phyloP scores from a whole-genome alignment of 2,113 vertebrate genomes.

The Chionodraco myersi region DNA sequence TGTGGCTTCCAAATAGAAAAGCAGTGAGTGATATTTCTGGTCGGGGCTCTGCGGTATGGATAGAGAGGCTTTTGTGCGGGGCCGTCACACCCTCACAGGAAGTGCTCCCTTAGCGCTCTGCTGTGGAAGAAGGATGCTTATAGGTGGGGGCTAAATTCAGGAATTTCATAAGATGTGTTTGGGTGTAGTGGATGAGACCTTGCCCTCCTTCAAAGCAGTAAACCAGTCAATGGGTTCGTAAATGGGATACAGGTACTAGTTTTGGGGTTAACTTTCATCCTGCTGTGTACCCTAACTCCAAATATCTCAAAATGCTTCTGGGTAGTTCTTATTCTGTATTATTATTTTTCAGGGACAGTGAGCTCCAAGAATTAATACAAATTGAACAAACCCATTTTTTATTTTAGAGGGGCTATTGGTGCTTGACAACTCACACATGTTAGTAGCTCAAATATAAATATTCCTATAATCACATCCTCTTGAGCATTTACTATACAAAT shows the following conservation, averaged over 20 bases:
- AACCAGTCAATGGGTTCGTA: constrained; percentile 21
- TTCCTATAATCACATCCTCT: no score
- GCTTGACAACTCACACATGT: no score
- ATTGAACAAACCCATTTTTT: no score
- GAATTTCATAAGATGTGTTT: constrained; percentile 64
- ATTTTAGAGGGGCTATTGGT: no score
- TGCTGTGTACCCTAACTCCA: neutral
- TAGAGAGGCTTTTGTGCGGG: constrained; percentile 75
- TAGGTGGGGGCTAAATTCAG: constrained; percentile 49
- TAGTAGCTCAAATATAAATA: no score
- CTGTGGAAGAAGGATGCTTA: constrained; percentile 40
- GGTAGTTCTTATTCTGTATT: neutral
- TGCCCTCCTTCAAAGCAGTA: constrained; percentile 37
- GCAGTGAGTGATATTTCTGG: constrained; percentile 70
- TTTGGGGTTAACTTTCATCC: constrained; percentile 24
- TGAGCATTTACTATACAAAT: no score
- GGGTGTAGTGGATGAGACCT: constrained; percentile 33
- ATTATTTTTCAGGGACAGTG: neutral
- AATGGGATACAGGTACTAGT: neutral
- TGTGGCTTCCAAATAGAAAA: constrained; percentile 59
- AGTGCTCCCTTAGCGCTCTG: constrained; percentile 65
- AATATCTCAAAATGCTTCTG: neutral
- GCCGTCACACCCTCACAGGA: constrained; percentile 62
- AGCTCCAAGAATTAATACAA: no score
- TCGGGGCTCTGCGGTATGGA: constrained; percentile 41